A percentile compares a stretch with the other conserved stretches of the same genome.
phyloP scores from a whole-genome alignment of 2,888 invertebrate species.

The Phalera bucephala region DNA sequence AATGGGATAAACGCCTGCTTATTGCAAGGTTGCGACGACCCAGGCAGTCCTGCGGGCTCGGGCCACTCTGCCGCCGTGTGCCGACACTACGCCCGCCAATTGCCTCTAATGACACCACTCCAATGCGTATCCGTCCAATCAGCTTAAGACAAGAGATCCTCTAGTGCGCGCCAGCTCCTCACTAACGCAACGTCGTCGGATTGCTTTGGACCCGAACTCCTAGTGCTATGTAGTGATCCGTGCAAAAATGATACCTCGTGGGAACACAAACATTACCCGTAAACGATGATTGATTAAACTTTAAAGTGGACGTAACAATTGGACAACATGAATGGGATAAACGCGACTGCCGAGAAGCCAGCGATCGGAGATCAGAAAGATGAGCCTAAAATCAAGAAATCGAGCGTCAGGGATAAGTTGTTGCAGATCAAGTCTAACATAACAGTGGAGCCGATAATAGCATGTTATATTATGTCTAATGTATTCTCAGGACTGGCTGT shows the following conservation, averaged over 20 bases:
- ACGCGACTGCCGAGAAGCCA: constrained; percentile 56
- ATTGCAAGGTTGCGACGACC: constrained; percentile 75
- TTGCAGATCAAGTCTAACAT: constrained; percentile 82
- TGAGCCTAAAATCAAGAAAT: constrained; percentile 51
- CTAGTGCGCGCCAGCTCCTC: constrained; percentile 56
- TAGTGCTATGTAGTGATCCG: constrained; percentile 28
- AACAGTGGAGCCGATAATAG: constrained; percentile 87
- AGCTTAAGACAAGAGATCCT: constrained; percentile 73
- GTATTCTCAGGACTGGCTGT: constrained; percentile 89
- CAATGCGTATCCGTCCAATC: constrained; percentile 77
- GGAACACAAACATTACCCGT: constrained; percentile 22
- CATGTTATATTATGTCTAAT: constrained; percentile 87
- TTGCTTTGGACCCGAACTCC: constrained; percentile 24
- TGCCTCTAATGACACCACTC: constrained; percentile 76
- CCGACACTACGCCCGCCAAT: constrained; percentile 69
- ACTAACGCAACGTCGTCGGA: constrained; percentile 34
- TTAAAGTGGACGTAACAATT: constrained; percentile 34
- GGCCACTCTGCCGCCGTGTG: constrained; percentile 52
- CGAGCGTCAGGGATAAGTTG: constrained; percentile 66
- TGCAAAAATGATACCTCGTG: constrained; percentile 20
- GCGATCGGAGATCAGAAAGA: constrained; percentile 50
- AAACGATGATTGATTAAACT: constrained; percentile 53
- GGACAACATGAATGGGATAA: constrained; percentile 72
- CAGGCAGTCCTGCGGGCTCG: constrained; percentile 63
- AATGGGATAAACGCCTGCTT: constrained; percentile 78